Base-by-base conservation (phyloP, 2,113 vertebrate species). In the Apodemus speciosus region DNA sequence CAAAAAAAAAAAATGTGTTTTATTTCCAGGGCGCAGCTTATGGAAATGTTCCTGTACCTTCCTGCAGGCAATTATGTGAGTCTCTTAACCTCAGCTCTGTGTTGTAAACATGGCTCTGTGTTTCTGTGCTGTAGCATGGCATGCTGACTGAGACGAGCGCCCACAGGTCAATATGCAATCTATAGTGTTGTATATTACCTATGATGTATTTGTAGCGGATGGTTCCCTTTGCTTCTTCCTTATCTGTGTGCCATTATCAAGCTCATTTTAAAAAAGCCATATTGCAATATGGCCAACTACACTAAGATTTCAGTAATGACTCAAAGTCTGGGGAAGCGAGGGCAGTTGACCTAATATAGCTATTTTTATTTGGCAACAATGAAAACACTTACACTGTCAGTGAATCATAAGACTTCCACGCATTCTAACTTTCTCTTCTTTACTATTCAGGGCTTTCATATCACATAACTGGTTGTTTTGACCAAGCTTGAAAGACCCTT, bases 41-140 rank as follows among this genome's bases (percentile, higher is more conserved):
- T 97, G 98, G 98, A 98, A 98, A 98, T 98, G 98, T 98, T 98
- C 98, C 98, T 98, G 98, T 98, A 97, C 97, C 98, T 98, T 98
- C 98, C 98, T 98, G 97, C 98, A 98, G 98, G 96, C 98, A 98
- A 96, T 98, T 98, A 98, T 98, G 98, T 98, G 98, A 98, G 98
- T 99, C 97, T 98, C 97, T 98, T 96, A 80, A 97, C 98, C 98
- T 98, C 97, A 95, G 92, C 98, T 98, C 97, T 98, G 98, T 98
- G 98, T 98, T 98, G 98, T 98, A 98, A 97, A 97, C 97, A 98
- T 98, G 98, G 94, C 94, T 96, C 93, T 98, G 97, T 98, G 98
- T 98, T 97, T 97, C 98, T 98, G 98, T 98, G 97, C 97, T 98
- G 97, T 98, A 97, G 98, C 98, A 98, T 98, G 98, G 98, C 98